Evolutionary conservation across 2,888 invertebrate species (phyloP).

Genomic region (Sericinus montela): DNA sequence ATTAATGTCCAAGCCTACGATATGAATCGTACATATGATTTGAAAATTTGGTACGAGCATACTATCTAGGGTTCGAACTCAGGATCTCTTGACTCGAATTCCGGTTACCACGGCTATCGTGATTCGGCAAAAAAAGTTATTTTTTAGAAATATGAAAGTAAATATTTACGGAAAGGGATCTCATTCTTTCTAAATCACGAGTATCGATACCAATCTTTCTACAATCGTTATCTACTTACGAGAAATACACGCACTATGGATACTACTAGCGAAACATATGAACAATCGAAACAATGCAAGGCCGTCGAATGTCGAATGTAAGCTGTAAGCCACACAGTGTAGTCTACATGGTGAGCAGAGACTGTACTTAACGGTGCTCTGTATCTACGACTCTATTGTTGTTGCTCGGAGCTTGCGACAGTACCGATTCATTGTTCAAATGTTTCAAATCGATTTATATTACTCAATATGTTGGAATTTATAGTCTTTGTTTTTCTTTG

Average conservation of each 20-base stretch:
- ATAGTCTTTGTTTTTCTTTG: neutral
- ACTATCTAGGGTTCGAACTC: too few species aligned
- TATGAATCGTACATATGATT: too few species aligned
- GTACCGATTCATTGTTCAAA: neutral
- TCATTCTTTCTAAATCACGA: too few species aligned
- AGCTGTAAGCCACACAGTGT: neutral
- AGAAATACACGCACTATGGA: neutral
- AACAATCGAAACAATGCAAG: constrained; percentile 7
- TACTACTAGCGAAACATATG: neutral
- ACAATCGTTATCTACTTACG: neutral
- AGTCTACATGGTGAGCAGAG: neutral
- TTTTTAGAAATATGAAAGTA: too few species aligned
- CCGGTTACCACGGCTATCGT: too few species aligned
- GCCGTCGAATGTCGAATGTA: neutral
- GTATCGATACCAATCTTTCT: neutral
- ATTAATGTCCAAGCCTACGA: too few species aligned
- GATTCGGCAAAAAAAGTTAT: too few species aligned
- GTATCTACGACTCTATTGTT: neutral
- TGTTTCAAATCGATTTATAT: neutral
- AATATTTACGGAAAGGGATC: too few species aligned
- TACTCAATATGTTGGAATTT: neutral
- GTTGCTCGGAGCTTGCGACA: neutral
- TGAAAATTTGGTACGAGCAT: too few species aligned
- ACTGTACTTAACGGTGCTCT: neutral
- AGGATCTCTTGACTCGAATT: too few species aligned